Evolutionary conservation across 53 echinoderm and acorn worm species (phyloP).

Genomic region (Paelopatides confundens): DNA sequence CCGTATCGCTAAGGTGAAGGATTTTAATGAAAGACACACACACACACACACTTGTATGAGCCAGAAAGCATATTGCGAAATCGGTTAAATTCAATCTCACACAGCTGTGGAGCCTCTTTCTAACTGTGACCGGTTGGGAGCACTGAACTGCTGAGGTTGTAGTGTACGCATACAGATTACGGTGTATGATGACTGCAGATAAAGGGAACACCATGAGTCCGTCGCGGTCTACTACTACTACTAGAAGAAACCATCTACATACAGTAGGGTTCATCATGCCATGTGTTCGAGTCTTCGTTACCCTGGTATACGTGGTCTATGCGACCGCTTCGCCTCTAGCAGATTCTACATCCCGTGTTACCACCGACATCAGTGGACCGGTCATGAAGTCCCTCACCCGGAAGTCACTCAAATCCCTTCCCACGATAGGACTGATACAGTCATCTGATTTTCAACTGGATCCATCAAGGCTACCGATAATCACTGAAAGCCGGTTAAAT

Average conservation of each 20-base stretch:
- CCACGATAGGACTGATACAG: neutral
- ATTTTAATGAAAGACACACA: no score
- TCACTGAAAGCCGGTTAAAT: neutral
- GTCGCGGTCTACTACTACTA: no score
- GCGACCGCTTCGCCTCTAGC: neutral
- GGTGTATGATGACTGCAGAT: neutral
- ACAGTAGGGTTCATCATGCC: neutral
- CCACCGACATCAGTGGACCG: neutral
- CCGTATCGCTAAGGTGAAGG: no score
- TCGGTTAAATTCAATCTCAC: neutral
- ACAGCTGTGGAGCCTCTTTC: neutral
- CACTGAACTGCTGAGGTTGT: neutral
- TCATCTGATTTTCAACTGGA: neutral
- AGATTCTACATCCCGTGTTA: neutral
- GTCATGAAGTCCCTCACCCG: neutral
- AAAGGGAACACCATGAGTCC: neutral
- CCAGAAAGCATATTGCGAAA: constrained; percentile 5
- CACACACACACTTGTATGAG: no score
- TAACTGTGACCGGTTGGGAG: neutral
- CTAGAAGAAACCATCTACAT: neutral
- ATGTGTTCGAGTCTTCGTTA: neutral
- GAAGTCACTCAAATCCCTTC: neutral
- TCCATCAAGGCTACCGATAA: neutral
- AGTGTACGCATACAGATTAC: neutral
- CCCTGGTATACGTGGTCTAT: neutral